phyloP scores from a whole-genome alignment of 2,113 vertebrate species.

The Plotosus lineatus region DNA sequence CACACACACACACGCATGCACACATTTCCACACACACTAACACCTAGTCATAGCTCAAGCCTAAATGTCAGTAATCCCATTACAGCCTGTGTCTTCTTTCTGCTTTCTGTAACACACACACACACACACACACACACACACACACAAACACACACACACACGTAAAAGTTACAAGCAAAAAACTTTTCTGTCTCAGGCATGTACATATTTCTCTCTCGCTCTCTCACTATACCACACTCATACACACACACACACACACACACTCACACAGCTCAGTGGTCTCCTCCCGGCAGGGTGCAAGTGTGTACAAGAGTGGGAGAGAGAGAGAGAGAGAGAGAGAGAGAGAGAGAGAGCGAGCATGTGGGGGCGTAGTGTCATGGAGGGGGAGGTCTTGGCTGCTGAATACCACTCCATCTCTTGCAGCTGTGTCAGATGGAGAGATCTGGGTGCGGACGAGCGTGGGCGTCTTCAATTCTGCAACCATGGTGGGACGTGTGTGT shows the following conservation, averaged over 20 bases:
- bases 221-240: not conserved
- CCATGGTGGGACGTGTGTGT: constrained; percentile 13
- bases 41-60: constrained; percentile 16
- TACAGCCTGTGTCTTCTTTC: constrained; percentile 11
- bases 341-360: constrained; percentile 35
- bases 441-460: constrained; percentile 53
- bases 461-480: constrained; percentile 55
- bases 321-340: constrained; percentile 40
- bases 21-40: constrained; percentile 15
- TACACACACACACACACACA: too few relatives aligned
- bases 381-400: constrained; percentile 53
- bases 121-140: not conserved
- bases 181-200: constrained; percentile 23
- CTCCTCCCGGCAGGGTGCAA: constrained; percentile 48
- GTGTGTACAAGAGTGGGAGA: constrained; percentile 38
- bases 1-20: constrained; percentile 36
- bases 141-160: not conserved
- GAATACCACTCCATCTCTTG: constrained; percentile 57
- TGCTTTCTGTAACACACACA: not conserved
- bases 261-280: too few relatives aligned
- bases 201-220: constrained; percentile 8
- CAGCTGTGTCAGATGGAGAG: constrained; percentile 57
- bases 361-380: constrained; percentile 54
- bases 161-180: constrained; percentile 1
- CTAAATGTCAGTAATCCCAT: constrained; percentile 35